Base-by-base conservation (phyloP, 1,140 invertebrate genomes). In the Lutraria rhynchaena region DNA sequence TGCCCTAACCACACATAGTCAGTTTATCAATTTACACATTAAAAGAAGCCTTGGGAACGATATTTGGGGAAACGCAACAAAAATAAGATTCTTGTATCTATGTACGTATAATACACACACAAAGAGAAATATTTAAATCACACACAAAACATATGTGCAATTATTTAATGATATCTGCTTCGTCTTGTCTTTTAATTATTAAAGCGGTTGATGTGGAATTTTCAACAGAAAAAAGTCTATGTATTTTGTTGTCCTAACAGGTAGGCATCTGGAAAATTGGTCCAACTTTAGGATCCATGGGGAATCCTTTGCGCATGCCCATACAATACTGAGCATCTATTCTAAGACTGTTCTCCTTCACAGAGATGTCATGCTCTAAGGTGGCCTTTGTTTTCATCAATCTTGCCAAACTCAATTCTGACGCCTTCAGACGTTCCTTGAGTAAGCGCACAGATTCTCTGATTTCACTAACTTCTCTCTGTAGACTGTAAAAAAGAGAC, bases 281-380 rank as follows among this genome's bases (percentile, higher is more conserved):
- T 19, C 92, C 91, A 13, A 92, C 88, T 87, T 92, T 92, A 29
- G 90, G 91, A 73, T 92, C 92, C 90, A 91, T 92, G 37, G 92
- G 92, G 86, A 92, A 98, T 24, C 96, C 96, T 77, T 97, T 95
- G 75, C 98, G 93, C 83, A 98, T 94, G 27, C 97, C 96, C 93
- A 97, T 95, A 89, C 98, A 98, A 93, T 97, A 96, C 91, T 98
- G 96, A 58, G 96, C 93, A 93, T 99, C 98, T 81, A 98, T 97
- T 88, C 97, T 96, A 51, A 99, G 93, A 9, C 96, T 95, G 89
- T 98, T 97, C 46, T 97, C 95, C 93, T 99, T 99, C 86, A 96
- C 94, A 33, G 96, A 95, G 55, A 99, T 93, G 92, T 99, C 97
- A 63, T 96, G 95, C 91, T 99, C 97, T 27, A 99, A 93, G 53